Conservation (phyloP, 2,888 invertebrate species). For the Drosophila lacicola region DNA sequence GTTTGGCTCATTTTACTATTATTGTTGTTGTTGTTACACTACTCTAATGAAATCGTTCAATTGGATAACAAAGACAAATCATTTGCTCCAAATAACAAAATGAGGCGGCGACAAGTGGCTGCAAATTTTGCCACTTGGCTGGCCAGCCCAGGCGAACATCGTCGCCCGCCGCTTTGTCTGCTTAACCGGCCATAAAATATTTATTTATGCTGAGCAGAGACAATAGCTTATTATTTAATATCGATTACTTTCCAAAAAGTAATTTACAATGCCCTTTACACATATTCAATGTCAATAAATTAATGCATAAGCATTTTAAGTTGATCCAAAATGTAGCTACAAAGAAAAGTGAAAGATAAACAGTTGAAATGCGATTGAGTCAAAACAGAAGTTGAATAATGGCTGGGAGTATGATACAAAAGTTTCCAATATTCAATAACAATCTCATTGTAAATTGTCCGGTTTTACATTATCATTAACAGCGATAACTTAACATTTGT, state of each 20-base stretch:
- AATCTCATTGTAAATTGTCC: too few species aligned
- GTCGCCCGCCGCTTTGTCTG: slow-evolving; percentile 14
- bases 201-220: slow-evolving; percentile 29
- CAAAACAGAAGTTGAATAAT: neutral
- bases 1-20: neutral
- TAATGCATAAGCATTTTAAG: slow-evolving; percentile 31
- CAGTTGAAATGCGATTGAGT: neutral
- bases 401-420: neutral
- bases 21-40: slow-evolving; percentile 1
- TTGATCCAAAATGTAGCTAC: neutral
- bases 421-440: neutral
- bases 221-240: slow-evolving; percentile 32
- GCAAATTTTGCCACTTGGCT: slow-evolving; percentile 62
- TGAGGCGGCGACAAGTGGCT: slow-evolving; percentile 36
- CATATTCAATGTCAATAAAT: slow-evolving; percentile 59
- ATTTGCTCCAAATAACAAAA: slow-evolving; percentile 65
- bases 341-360: slow-evolving; percentile 17
- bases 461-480: too few species aligned
- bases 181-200: slow-evolving; percentile 40
- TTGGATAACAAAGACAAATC: slow-evolving; percentile 70
- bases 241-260: slow-evolving; percentile 35
- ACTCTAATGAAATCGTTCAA: slow-evolving; percentile 49
- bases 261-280: slow-evolving; percentile 16
- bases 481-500: too few species aligned
- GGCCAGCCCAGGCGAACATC: slow-evolving; percentile 10